Evolutionary conservation across 2,888 invertebrate genomes (phyloP), one percentile per base, ranked within the genome.

Genomic region (Athalia cordata): DNA sequence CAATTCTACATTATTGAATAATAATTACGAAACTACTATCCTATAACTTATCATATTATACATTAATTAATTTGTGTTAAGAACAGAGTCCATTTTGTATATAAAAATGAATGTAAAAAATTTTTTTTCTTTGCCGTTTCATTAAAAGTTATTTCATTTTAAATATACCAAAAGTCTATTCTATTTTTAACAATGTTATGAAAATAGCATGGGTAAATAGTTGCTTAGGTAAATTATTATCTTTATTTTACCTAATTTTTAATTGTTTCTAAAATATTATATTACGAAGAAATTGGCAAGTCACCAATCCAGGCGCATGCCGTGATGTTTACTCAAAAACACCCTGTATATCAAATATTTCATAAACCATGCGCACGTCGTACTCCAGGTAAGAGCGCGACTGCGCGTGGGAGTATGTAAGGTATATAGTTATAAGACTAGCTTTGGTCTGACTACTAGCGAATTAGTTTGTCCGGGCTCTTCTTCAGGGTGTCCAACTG

Each of bases 141-240:
- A 86, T 87, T 86, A 88, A 86, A 88, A 83, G 82, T 86, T 80
- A 83, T 84, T 29, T 82, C 82, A 84, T 87, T 87, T 87, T 85
- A 87, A 86, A 81, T 80, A 50, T 13, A 5, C 66, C 62, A 62
- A 0, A 15, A 29, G 29, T 55, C 15, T 52, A 29, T 68, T 68
- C 29, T 9, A 3, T 68, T 52, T 29, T 29, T 55, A 0, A 4
- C 8, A 5, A n/a, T 68, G 15, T 43, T 68, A 7, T 55, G 0
- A 55, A 55, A 3, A 3, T 3, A 55, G 55, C n/a, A 55, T 55
- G 0, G n/a, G n/a, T 8, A 62, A 62, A 5, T 15, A 11, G 13
- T 13, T 62, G 4, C 8, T 13, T 29, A 29, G 0, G 29, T 29
- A 29, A 29, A 29, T 29, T 29, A 29, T 29, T 29, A n/a, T n/a